Conservation (phyloP, 2,113 vertebrate species). For the Pardalotus punctatus region DNA sequence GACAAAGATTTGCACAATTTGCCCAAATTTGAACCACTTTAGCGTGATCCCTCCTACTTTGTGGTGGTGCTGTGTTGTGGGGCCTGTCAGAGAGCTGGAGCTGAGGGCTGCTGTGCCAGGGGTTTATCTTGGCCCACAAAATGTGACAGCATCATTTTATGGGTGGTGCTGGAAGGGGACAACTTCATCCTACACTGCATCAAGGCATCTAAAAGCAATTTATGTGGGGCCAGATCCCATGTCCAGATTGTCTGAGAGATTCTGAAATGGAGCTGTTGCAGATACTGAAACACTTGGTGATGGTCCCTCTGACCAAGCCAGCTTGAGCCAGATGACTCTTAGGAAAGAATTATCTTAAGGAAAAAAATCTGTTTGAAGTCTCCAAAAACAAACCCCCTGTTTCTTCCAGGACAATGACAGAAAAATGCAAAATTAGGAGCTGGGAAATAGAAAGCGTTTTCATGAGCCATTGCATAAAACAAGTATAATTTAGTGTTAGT, state of each 20-base stretch:
- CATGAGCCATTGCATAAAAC: background rate
- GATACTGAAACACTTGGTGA: background rate
- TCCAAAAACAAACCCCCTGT: background rate
- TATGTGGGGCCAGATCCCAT: background rate
- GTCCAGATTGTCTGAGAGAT: background rate
- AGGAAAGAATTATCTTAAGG: background rate
- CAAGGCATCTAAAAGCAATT: background rate
- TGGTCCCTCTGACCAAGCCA: background rate
- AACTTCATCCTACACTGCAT: background rate
- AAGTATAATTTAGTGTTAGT: background rate
- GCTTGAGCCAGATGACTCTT: background rate
- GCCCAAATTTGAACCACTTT: background rate
- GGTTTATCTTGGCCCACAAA: background rate
- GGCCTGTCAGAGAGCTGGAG: background rate
- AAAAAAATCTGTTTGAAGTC: background rate
- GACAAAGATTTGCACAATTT: background rate
- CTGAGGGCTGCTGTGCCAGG: background rate
- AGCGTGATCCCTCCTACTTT: background rate
- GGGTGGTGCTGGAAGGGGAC: background rate
- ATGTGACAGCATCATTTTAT: rapidly evolving
- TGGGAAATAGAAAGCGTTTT: background rate
- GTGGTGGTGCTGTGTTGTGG: background rate
- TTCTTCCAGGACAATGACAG: background rate
- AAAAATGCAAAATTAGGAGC: background rate
- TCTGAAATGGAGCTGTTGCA: background rate